Percentiles rank a stretch among this genome's conserved stretches.
These are phyloP conservation scores for Lingula anatina DNA, from an alignment of 2,888 invertebrate species.

Conservation along the genomic window DNA sequence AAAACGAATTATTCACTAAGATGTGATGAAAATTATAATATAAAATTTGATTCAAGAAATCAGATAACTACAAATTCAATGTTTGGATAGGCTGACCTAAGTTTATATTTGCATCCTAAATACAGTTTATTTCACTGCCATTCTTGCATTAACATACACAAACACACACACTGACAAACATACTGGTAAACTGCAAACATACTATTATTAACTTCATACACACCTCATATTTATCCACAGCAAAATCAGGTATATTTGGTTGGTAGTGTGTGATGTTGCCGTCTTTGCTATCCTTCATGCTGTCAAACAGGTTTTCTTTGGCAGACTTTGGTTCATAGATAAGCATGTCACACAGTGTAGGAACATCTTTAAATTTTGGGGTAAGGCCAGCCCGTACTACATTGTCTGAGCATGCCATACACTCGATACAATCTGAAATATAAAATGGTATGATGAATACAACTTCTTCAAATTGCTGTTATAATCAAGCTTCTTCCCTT, in stretches of 20 bases:
- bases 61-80: too few relatives aligned
- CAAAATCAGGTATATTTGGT: slow-evolving; percentile 91
- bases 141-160: not conserved
- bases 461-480: too few relatives aligned
- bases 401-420: slow-evolving; percentile 99
- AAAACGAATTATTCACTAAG: too few relatives aligned
- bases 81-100: too few relatives aligned
- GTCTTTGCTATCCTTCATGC: slow-evolving; percentile 21
- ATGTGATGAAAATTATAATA: too few relatives aligned
- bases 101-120: too few relatives aligned
- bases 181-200: not conserved
- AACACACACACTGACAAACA: not conserved
- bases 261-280: slow-evolving; percentile 60
- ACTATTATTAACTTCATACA: not conserved
- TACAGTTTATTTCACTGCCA: not conserved
- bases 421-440: slow-evolving; percentile 85
- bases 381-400: slow-evolving; percentile 96
- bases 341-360: slow-evolving; percentile 76
- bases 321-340: slow-evolving; percentile 68
- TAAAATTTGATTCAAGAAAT: too few relatives aligned
- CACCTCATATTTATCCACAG: slow-evolving; percentile 76
- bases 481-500: too few relatives aligned
- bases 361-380: slow-evolving; percentile 88
- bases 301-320: slow-evolving; percentile 62
- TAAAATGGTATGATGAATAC: too few relatives aligned